Conservation (phyloP, 1,140 invertebrate genomes). For the Drosophila sturtevanti region DNA sequence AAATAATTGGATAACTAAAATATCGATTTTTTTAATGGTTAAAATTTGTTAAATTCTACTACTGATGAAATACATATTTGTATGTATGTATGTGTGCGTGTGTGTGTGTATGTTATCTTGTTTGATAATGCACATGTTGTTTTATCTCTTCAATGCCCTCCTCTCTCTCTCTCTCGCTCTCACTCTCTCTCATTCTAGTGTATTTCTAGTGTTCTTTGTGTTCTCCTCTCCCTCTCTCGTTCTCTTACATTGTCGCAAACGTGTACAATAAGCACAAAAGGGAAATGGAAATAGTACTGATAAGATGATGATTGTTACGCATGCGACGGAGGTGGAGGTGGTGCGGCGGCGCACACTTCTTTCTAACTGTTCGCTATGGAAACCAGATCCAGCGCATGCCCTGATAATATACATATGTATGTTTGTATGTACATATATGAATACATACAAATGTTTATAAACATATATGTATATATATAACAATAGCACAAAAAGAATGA, state of each 20-base stretch:
- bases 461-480: not conserved
- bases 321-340: slow-evolving; percentile 4
- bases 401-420: not conserved
- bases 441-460: not conserved
- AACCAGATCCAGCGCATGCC: slow-evolving; percentile 2
- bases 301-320: not conserved
- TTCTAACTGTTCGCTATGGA: not conserved
- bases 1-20: too few species aligned
- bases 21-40: too few species aligned
- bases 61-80: not conserved
- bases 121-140: not conserved
- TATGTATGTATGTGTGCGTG: not conserved
- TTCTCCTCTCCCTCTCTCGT: not conserved
- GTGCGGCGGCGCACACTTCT: slow-evolving; percentile 4
- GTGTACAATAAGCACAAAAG: slow-evolving; percentile 2
- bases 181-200: too few species aligned
- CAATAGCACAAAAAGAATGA: slow-evolving; percentile 6
- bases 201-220: not conserved
- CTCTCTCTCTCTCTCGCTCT: not conserved
- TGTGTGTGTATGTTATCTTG: not conserved
- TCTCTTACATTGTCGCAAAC: not conserved
- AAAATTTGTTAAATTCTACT: too few species aligned
- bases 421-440: too few species aligned
- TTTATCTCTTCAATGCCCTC: not conserved
- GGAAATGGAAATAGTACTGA: slow-evolving; percentile 6